These are phyloP conservation scores for Caradrina clavipalpis DNA, from an alignment of 2,888 invertebrate species.

Conservation along the genomic window DNA sequence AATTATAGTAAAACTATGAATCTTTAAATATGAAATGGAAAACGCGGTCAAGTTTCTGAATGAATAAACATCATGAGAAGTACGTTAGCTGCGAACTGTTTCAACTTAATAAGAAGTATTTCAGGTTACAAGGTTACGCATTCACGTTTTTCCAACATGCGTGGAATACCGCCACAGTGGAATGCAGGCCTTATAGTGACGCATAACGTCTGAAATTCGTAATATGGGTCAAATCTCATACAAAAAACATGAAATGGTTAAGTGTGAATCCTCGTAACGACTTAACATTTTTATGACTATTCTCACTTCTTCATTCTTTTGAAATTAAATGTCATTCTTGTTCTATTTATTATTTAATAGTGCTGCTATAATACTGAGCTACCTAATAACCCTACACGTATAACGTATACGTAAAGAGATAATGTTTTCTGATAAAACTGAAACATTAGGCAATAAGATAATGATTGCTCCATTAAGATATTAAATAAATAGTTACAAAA, in stretches of 20 bases:
- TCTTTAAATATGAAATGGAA: background rate
- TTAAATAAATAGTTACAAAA: conserved; percentile 15
- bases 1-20: background rate
- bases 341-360: conserved; percentile 15
- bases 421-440: conserved; percentile 37
- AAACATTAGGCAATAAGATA: conserved; percentile 45
- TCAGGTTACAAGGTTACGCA: conserved; percentile 29
- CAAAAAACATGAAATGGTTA: conserved; percentile 62
- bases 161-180: conserved; percentile 34
- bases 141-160: conserved; percentile 26
- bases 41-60: conserved; percentile 4
- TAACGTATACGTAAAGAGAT: conserved; percentile 28
- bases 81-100: conserved; percentile 14
- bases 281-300: conserved; percentile 21
- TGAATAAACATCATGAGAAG: conserved; percentile 16
- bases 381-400: background rate
- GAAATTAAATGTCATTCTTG: conserved; percentile 19
- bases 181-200: conserved; percentile 50
- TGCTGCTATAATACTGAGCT: background rate
- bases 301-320: conserved; percentile 16
- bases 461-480: conserved; percentile 25
- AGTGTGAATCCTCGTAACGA: conserved; percentile 45
- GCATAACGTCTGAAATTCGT: conserved; percentile 43
- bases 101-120: conserved; percentile 14
- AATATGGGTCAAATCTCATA: conserved; percentile 50